Conservation (phyloP, 1,140 invertebrate genomes). For the Atta colombica region DNA sequence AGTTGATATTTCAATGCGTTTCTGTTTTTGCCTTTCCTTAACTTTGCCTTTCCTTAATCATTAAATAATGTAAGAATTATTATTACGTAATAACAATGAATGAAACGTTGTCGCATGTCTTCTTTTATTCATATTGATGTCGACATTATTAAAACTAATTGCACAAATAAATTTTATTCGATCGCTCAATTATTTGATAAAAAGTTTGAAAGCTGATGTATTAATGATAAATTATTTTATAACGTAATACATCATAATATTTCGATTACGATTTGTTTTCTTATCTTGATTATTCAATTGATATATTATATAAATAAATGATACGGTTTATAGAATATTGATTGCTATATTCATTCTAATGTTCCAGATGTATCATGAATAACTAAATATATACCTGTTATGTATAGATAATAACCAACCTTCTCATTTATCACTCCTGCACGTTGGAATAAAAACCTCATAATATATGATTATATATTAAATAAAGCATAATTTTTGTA, state of each 20-base stretch:
- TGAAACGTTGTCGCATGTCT: not conserved
- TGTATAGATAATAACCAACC: slow-evolving; percentile 32
- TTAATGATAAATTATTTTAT: not conserved
- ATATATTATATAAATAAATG: not conserved
- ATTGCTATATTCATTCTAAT: not conserved
- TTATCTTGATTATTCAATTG: not conserved
- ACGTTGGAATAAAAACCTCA: not conserved
- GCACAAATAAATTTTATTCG: not conserved
- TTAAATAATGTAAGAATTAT: not conserved
- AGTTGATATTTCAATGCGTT: slow-evolving; percentile 15
- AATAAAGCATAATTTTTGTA: slow-evolving; percentile 21
- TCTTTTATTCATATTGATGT: not conserved
- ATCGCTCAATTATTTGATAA: not conserved
- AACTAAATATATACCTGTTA: slow-evolving; percentile 21
- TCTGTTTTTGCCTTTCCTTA: not conserved
- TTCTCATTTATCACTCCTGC: slow-evolving; percentile 5
- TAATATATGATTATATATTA: slow-evolving; percentile 21
- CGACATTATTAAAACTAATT: not conserved
- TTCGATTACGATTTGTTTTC: not conserved
- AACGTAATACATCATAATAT: not conserved
- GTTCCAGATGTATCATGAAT: slow-evolving; percentile 31
- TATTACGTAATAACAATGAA: not conserved
- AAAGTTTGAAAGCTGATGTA: not conserved
- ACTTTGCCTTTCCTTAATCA: not conserved
- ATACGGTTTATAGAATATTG: not conserved